phyloP scores from a whole-genome alignment of 2,888 invertebrate genomes.

The Erebia palarica region DNA sequence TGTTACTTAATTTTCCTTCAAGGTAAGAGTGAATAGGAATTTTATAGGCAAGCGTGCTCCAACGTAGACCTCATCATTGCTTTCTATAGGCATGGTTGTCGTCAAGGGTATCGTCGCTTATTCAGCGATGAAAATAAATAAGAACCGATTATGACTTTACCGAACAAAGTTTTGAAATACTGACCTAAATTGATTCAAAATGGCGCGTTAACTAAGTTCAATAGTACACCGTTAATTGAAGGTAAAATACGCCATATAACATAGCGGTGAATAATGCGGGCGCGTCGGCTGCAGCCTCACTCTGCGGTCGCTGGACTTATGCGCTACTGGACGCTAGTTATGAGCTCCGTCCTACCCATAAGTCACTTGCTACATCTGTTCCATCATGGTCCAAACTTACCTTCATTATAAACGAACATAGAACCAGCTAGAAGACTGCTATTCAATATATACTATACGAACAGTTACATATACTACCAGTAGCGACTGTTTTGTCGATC shows the following conservation, averaged over 20 bases:
- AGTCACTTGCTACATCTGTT: constrained; percentile 69
- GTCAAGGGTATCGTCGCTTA: too few relatives aligned
- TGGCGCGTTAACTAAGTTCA: constrained; percentile 35
- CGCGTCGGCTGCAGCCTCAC: constrained; percentile 54
- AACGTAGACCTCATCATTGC: too few relatives aligned
- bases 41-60: too few relatives aligned
- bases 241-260: constrained; percentile 49
- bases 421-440: constrained; percentile 1
- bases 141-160: too few relatives aligned
- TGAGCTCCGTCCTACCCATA: constrained; percentile 64
- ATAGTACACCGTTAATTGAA: constrained; percentile 47
- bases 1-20: too few relatives aligned
- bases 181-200: too few relatives aligned
- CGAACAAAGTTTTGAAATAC: too few relatives aligned
- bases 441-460: background rate
- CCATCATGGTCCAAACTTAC: constrained; percentile 58
- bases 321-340: constrained; percentile 71
- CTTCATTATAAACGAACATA: constrained; percentile 50
- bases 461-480: too few relatives aligned
- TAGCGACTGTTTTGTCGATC: too few relatives aligned
- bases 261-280: constrained; percentile 62
- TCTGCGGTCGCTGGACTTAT: constrained; percentile 74
- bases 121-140: too few relatives aligned
- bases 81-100: too few relatives aligned
- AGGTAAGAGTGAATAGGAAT: too few relatives aligned